Conservation (phyloP, 1,140 invertebrate species). For the Tetragonula clypearis region DNA sequence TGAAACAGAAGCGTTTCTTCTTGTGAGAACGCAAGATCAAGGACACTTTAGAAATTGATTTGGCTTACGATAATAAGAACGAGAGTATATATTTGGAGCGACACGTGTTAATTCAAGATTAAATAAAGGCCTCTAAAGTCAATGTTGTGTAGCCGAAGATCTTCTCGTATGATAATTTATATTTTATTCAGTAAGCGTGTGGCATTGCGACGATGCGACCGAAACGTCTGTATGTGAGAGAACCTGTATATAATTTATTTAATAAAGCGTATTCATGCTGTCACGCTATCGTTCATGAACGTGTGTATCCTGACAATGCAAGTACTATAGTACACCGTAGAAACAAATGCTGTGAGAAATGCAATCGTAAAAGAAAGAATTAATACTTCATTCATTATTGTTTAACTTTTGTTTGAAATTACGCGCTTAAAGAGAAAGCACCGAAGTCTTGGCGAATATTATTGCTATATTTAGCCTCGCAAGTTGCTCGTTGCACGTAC, state of each 20-base stretch:
- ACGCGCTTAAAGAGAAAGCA: background rate
- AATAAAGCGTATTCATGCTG: conserved; percentile 76
- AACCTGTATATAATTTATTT: conserved; percentile 79
- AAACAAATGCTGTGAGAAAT: background rate
- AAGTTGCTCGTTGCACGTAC: background rate
- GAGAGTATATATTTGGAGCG: conserved; percentile 6
- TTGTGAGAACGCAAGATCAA: background rate
- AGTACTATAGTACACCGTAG: background rate
- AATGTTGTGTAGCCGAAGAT: conserved; percentile 79
- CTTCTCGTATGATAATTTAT: conserved; percentile 74
- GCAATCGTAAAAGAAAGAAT: background rate
- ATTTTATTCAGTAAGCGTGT: conserved; percentile 75
- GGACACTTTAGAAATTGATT: background rate
- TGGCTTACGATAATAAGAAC: background rate
- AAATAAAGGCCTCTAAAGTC: conserved; percentile 79
- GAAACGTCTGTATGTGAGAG: conserved; percentile 72
- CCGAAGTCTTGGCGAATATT: too few relatives aligned
- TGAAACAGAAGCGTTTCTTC: background rate
- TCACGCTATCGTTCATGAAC: background rate
- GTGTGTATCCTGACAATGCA: background rate
- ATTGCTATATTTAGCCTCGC: background rate
- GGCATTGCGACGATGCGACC: conserved; percentile 73
- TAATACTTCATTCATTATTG: background rate
- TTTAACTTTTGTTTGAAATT: background rate
- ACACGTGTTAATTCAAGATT: conserved; percentile 73